Evolutionary conservation across 2,797 vertebrate genomes (phyloP).

Genomic region (Cynodonichthys magdalenae): DNA sequence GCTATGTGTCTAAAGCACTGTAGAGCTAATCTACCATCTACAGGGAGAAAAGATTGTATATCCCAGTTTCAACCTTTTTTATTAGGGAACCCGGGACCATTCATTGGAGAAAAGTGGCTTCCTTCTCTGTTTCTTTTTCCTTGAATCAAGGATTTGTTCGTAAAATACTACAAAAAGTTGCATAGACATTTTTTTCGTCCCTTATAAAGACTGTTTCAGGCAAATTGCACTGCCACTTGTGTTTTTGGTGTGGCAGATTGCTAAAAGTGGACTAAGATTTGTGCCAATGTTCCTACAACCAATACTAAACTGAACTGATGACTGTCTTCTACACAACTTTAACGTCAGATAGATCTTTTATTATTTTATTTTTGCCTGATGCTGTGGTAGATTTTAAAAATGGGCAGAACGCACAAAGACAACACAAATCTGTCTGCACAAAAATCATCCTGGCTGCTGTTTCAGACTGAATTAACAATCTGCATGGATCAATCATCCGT

Average conservation of each 20-base stretch:
- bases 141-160: conserved; percentile 98
- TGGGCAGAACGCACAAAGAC: conserved; percentile 69
- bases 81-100: conserved; percentile 70
- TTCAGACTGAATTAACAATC: conserved; percentile 76
- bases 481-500: conserved; percentile 84
- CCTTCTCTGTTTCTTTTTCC: conserved; percentile 86
- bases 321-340: conserved; percentile 39
- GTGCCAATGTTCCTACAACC: conserved; percentile 83
- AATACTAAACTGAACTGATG: conserved; percentile 42
- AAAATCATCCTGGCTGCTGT: conserved; percentile 23
- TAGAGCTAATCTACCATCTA: conserved; percentile 87
- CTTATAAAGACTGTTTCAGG: conserved; percentile 62
- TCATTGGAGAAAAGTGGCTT: conserved; percentile 86
- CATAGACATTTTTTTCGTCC: conserved; percentile 57
- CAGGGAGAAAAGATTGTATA: conserved; percentile 86
- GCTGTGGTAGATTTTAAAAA: neutral
- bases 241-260: conserved; percentile 73
- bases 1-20: conserved; percentile 90
- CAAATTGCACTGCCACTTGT: conserved; percentile 81
- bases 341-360: conserved; percentile 31
- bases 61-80: conserved; percentile 43
- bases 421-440: conserved; percentile 71
- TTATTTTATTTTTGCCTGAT: conserved; percentile 23
- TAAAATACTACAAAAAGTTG: conserved; percentile 80
- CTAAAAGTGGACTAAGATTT: conserved; percentile 74